phyloP scores from a whole-genome alignment of 2,797 vertebrate species.

The Vireo griseus region DNA sequence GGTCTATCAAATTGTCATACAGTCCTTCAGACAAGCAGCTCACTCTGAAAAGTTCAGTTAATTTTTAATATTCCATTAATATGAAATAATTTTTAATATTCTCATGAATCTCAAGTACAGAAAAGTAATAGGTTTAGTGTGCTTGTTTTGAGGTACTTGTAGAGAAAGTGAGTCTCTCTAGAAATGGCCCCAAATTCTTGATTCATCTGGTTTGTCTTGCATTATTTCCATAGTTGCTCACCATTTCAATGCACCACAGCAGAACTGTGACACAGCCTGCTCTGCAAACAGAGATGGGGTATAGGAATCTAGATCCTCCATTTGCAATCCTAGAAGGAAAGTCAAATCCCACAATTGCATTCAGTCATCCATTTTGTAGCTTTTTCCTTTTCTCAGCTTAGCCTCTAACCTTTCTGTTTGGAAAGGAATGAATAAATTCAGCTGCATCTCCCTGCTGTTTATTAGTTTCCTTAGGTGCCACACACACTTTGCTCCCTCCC shows the following conservation, averaged over 20 bases:
- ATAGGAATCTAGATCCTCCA: neutral
- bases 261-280: neutral
- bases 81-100: accelerated
- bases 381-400: neutral
- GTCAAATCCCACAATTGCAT: neutral
- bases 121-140: neutral
- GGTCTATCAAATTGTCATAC: neutral
- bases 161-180: neutral
- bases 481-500: neutral
- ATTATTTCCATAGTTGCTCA: neutral
- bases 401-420: neutral
- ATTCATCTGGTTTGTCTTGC: neutral
- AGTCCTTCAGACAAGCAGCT: neutral
- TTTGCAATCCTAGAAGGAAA: neutral
- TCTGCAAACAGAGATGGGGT: neutral
- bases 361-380: neutral
- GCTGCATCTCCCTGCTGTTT: neutral
- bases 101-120: neutral
- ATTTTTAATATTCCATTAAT: neutral
- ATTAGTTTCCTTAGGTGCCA: neutral
- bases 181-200: neutral
- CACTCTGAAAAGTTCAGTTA: neutral
- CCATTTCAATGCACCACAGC: neutral
- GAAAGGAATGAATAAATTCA: neutral
- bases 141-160: neutral